Percentiles rank a stretch among this genome's conserved stretches.
Conservation (phyloP, 2,888 invertebrate genomes). For the Nephrotoma flavescens region DNA sequence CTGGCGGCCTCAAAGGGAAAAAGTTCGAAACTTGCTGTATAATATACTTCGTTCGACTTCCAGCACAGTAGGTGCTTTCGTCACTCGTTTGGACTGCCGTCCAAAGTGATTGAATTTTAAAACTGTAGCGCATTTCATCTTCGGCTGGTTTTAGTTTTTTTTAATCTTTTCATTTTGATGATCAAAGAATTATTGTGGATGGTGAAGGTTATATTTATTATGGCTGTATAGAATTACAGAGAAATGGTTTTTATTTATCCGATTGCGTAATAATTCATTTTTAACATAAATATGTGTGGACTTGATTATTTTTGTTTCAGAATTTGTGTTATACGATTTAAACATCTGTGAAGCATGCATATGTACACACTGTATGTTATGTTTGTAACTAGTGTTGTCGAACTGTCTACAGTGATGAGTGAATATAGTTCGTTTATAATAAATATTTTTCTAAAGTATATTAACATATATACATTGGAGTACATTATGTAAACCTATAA, state of each 20-base stretch:
- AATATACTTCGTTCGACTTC: too few species aligned
- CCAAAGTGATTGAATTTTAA: background rate
- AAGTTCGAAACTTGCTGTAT: too few species aligned
- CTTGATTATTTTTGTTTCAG: background rate
- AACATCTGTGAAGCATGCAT: background rate
- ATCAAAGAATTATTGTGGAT: background rate
- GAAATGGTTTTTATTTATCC: background rate
- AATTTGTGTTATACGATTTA: background rate
- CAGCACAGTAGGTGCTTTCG: too few species aligned
- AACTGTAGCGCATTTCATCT: background rate
- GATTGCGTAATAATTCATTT: background rate
- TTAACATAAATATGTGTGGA: background rate
- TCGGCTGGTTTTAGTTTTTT: background rate
- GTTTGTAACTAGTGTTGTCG: background rate
- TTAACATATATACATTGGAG: too few species aligned
- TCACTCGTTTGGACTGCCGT: too few species aligned
- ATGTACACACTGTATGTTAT: too few species aligned
- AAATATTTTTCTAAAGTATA: background rate
- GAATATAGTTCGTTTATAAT: background rate
- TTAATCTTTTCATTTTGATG: background rate
- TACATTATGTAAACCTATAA: too few species aligned
- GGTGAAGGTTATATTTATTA: background rate
- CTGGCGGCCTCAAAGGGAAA: too few species aligned
- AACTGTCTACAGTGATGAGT: background rate
- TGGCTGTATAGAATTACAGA: background rate